A percentile compares a stretch with the other conserved stretches of the same genome.
Conservation (phyloP, 2,888 invertebrate genomes). For the Scaptomyza caliginosa region DNA sequence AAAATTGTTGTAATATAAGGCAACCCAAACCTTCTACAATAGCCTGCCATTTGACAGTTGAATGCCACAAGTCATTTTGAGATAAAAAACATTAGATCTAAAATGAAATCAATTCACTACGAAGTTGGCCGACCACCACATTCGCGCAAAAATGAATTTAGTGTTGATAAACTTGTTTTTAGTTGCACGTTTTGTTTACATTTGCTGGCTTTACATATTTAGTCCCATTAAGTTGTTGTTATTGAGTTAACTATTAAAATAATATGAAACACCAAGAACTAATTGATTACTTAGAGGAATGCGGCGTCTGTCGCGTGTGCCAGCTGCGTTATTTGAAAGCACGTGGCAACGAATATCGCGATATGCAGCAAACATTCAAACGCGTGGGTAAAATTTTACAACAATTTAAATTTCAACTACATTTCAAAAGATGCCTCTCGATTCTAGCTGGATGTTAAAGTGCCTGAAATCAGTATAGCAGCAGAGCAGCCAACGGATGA, state of each 20-base stretch:
- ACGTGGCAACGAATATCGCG: slow-evolving; percentile 85
- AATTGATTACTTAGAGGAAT: slow-evolving; percentile 85
- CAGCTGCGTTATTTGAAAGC: slow-evolving; percentile 88
- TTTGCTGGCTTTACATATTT: slow-evolving; percentile 10
- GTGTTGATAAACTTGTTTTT: slow-evolving; percentile 28
- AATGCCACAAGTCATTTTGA: too few relatives aligned
- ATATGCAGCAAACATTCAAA: slow-evolving; percentile 84
- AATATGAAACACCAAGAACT: slow-evolving; percentile 85
- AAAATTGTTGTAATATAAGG: background rate
- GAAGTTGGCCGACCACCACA: background rate
- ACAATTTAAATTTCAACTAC: background rate
- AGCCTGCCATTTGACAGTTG: too few relatives aligned
- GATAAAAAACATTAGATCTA: too few relatives aligned
- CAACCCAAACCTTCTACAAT: background rate
- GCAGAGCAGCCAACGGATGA: slow-evolving; percentile 14
- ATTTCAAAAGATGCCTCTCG: slow-evolving; percentile 12
- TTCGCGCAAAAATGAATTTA: background rate
- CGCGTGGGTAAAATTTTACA: slow-evolving; percentile 84
- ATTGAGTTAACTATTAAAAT: slow-evolving; percentile 12
- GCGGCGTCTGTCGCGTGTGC: slow-evolving; percentile 89
- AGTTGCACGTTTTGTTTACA: slow-evolving; percentile 54
- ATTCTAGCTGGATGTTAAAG: slow-evolving; percentile 60
- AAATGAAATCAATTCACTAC: background rate
- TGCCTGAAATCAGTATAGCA: slow-evolving; percentile 9
- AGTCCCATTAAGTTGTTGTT: slow-evolving; percentile 6